Base-by-base conservation (phyloP, 92 coral and sea anemone genomes). In the Bergia sp. region DNA sequence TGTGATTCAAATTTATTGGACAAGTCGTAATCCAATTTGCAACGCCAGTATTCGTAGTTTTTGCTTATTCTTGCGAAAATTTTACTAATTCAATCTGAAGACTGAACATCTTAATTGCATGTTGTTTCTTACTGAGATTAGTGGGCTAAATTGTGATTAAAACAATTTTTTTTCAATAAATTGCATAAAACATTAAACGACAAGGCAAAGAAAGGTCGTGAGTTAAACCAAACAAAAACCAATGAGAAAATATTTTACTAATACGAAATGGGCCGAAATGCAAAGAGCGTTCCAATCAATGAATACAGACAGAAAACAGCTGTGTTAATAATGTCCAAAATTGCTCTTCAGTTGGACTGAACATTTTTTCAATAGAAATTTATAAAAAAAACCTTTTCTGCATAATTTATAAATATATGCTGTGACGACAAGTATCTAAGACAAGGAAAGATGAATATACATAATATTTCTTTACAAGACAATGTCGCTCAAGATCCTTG, bases 261-360 rank as follows among this genome's bases (percentile, higher is more conserved):
- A 41, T 23, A n/a, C 9, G 7, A 42, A 74, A 12, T 29, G 53
- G 16, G 29, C 12, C 21, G 3, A 76, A 76, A 76, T 40, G 43
- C 11, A 0, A 76, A 76, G 43, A 0, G 4, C n/a, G 15, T 41
- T 42, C 80, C 23, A 76, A 38, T 76, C 80, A 76, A 16, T 39
- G 80, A 76, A 44, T 42, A 76, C 43, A 76, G 53, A 40, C 53
- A 41, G 42, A 73, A 74, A 41, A 76, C 50, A 76, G 45, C 43
- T 76, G 80, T 2, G 18, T 7, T 76, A 41, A 76, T 41, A 76
- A 10, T 13, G 47, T 41, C 45, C 41, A 41, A 39, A 75, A 39
- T 39, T 3, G 13, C 80, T 39, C 50, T 61, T 76, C 41, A 75
- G 29, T 20, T 16, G 53, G 21, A 16, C 50, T 40, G 11, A 38